phyloP scores from a whole-genome alignment of 2,113 vertebrate genomes.

The Alaudala cheleensis region DNA sequence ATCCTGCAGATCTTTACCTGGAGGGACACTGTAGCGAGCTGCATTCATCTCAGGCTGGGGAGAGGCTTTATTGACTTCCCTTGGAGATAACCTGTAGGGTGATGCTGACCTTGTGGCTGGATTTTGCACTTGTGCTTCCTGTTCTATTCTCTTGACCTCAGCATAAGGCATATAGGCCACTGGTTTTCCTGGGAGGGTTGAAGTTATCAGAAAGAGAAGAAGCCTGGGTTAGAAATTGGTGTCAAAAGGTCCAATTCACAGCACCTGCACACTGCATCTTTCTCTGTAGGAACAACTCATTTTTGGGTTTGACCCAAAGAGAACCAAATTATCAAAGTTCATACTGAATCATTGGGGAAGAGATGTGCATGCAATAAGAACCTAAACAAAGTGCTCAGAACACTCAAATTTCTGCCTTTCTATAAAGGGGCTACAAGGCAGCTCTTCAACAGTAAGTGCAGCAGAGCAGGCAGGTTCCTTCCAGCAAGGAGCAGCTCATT shows the following conservation, averaged over 20 bases:
- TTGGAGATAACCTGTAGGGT: constrained; percentile 84
- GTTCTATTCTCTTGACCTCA: constrained; percentile 86
- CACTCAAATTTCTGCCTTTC: background rate
- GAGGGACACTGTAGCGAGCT: constrained; percentile 83
- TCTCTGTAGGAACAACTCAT: background rate
- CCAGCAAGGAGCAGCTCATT: background rate
- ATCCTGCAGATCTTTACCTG: constrained; percentile 77
- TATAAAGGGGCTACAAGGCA: background rate
- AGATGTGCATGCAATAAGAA: too few species aligned
- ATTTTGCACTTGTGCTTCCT: constrained; percentile 80
- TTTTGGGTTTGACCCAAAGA: background rate
- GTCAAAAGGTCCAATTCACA: constrained; percentile 28
- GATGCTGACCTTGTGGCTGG: constrained; percentile 80
- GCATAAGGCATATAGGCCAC: constrained; percentile 85
- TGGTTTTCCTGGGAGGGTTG: constrained; percentile 80
- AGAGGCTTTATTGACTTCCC: constrained; percentile 84
- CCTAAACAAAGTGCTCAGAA: too few species aligned
- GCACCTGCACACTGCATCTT: fast-evolving
- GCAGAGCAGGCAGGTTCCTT: background rate
- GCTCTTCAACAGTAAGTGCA: background rate
- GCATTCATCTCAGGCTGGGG: constrained; percentile 81
- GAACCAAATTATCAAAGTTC: background rate
- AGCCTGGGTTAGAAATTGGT: constrained; percentile 13
- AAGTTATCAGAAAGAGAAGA: constrained; percentile 46
- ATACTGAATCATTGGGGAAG: too few species aligned